These are phyloP conservation scores for Nanorana parkeri DNA, from an alignment of 2,113 vertebrate genomes.

Conservation along the genomic window DNA sequence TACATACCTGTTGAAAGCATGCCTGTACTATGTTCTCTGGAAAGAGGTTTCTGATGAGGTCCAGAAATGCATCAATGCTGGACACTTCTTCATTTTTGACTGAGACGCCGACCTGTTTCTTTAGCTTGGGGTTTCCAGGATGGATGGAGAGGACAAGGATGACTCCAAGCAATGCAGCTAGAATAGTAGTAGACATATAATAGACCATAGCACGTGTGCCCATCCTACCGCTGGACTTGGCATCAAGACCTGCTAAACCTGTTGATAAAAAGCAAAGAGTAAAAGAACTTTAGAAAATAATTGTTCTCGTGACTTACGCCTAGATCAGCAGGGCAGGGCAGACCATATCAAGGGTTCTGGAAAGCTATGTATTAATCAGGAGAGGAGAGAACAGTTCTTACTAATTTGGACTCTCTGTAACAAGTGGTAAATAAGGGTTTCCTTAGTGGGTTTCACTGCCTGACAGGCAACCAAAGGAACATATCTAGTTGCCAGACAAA, in stretches of 20 bases:
- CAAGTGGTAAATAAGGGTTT: too few species aligned
- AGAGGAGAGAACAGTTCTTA: too few species aligned
- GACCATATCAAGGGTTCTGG: too few species aligned
- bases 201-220: conserved; percentile 83
- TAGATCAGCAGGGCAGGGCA: too few species aligned
- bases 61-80: conserved; percentile 84
- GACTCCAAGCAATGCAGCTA: conserved; percentile 80
- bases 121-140: conserved; percentile 82
- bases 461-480: too few species aligned
- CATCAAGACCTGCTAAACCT: conserved; percentile 83
- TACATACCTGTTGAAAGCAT: conserved; percentile 81
- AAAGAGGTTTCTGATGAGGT: conserved; percentile 83
- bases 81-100: conserved; percentile 76
- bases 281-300: too few species aligned
- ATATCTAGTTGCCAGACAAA: too few species aligned
- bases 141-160: conserved; percentile 82
- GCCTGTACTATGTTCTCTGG: conserved; percentile 84
- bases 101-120: background rate
- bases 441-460: too few species aligned
- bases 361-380: too few species aligned
- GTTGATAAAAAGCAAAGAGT: conserved; percentile 42
- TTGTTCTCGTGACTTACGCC: too few species aligned
- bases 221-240: conserved; percentile 82
- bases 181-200: conserved; percentile 82
- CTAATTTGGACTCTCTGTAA: too few species aligned